phyloP scores from a whole-genome alignment of 2,797 vertebrate species.

The Hemibagrus guttatus region DNA sequence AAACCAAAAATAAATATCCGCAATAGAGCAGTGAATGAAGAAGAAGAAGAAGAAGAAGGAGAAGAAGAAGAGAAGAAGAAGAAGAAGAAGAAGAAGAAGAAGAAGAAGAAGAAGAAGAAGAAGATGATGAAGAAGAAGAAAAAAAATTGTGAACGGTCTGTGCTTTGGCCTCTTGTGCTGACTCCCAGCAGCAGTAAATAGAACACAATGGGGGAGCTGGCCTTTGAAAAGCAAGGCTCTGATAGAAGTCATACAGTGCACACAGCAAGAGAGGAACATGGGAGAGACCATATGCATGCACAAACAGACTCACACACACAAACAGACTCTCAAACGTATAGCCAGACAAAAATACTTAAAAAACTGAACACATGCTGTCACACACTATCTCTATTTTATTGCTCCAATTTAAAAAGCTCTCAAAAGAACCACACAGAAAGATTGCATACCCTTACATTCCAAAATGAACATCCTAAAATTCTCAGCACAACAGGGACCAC shows the following conservation, averaged over 20 bases:
- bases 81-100: slow-evolving; percentile 7
- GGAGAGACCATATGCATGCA: slow-evolving; percentile 19
- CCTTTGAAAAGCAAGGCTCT: slow-evolving; percentile 40
- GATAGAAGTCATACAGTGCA: slow-evolving; percentile 31
- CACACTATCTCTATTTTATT: slow-evolving; percentile 2
- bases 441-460: background rate
- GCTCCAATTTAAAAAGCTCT: slow-evolving; percentile 7
- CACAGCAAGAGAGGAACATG: slow-evolving; percentile 23
- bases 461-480: slow-evolving; percentile 3
- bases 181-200: slow-evolving; percentile 37
- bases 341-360: background rate
- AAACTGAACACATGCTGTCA: background rate
- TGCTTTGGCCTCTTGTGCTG: slow-evolving; percentile 17
- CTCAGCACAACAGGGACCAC: background rate
- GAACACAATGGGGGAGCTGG: slow-evolving; percentile 33
- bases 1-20: slow-evolving; percentile 22
- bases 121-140: slow-evolving; percentile 2
- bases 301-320: slow-evolving; percentile 1
- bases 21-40: background rate
- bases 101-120: slow-evolving; percentile 2
- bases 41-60: slow-evolving; percentile 13
- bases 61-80: slow-evolving; percentile 11
- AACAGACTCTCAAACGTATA: background rate
- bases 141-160: background rate
- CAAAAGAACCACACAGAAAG: slow-evolving; percentile 19